Evolutionary conservation across 1,140 invertebrate species (phyloP), one percentile per base, ranked within the genome.

Genomic region (Adoxophyes honmai): DNA sequence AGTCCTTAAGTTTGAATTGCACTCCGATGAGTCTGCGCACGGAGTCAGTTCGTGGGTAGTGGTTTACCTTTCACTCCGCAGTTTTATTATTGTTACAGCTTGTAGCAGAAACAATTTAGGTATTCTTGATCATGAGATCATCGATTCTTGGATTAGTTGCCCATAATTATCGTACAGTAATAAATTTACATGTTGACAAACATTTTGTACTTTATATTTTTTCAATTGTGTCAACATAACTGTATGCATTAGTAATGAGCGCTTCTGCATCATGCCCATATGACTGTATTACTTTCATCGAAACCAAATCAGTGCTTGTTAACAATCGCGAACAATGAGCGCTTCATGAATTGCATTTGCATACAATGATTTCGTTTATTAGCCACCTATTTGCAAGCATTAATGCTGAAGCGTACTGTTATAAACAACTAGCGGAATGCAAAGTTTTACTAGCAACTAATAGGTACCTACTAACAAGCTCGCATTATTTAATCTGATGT

Each of bases 11-110:
- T 66, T 60, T 21, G 61, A 62, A 57, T 59, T 65, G 10, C 16
- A 39, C 14, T 44, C 52, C 9, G 35, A 34, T 28, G 18, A 13
- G 16, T 14, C 15, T 37, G 15, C 52, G 16, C 28, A 44, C 39
- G 39, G 58, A 51, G 44, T 68, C 66, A 63, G 60, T 65, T 59
- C 64, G 70, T 72, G 67, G 68, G 70, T 63, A 70, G 73, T 62
- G 66, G 67, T 64, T 73, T 77, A 64, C 77, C 81, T 84, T 81
- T 83, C 80, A 83, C 80, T 83, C 51, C 18, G 52, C 62, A 55
- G 67, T 66, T 67, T 65, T 68, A 69, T 74, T 68, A 66, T 33
- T 39, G 15, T 34, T 39, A 15, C 18, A 28, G 36, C 21, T 15
- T 55, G 35, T 15, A 21, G 7, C 6, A 28, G 21, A 28, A 28